Percentiles rank a stretch among this genome's conserved stretches.
phyloP scores from a whole-genome alignment of 2,797 vertebrate species.

The Ammospiza maritima region DNA sequence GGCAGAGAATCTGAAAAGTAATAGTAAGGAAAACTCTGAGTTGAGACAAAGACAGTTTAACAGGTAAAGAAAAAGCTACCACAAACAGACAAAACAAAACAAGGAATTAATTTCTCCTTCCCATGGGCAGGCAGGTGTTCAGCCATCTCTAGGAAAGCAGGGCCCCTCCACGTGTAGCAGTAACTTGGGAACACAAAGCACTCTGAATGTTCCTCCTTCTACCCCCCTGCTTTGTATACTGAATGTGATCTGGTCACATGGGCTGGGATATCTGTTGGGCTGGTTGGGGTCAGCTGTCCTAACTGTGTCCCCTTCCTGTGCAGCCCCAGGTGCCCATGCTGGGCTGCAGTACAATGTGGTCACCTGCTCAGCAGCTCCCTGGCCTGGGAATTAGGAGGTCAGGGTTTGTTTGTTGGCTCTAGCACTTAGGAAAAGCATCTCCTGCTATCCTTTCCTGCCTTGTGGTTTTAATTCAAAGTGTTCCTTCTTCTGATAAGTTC shows the following conservation, averaged over 20 bases:
- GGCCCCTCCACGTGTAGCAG: rapidly evolving
- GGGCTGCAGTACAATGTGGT: rapidly evolving
- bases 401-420: neutral
- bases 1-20: neutral
- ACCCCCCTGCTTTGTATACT: neutral
- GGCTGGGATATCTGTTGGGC: neutral
- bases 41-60: neutral
- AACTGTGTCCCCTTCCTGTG: neutral
- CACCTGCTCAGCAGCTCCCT: neutral
- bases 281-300: neutral
- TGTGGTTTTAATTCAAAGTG: neutral
- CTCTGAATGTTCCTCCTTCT: neutral
- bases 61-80: neutral
- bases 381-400: neutral
- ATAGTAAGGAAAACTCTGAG: neutral
- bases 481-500: neutral
- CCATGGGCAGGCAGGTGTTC: neutral
- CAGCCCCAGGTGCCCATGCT: neutral
- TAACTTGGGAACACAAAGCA: neutral
- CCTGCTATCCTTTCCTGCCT: neutral
- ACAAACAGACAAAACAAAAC: neutral
- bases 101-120: neutral
- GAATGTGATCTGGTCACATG: neutral
- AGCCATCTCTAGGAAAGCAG: neutral
- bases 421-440: neutral